phyloP scores from a whole-genome alignment of 2,888 invertebrate species.

The Campoplex capitator region DNA sequence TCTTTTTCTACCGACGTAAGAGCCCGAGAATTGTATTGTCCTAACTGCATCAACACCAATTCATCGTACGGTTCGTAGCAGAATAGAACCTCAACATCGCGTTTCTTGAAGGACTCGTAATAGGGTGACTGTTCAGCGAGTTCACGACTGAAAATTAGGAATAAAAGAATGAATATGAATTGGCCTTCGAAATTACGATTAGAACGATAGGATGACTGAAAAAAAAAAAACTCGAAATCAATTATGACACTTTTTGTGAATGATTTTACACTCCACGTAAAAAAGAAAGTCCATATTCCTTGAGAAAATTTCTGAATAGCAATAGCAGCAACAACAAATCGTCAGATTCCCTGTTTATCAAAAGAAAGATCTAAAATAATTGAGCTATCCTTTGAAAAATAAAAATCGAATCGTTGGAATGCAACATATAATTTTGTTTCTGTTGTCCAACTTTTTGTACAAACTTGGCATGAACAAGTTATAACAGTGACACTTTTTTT shows the following conservation, averaged over 20 bases:
- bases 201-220: not conserved
- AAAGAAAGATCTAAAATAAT: not conserved
- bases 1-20: slow-evolving; percentile 97
- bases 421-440: not conserved
- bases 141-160: slow-evolving; percentile 89
- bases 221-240: not conserved
- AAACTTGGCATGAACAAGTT: not conserved
- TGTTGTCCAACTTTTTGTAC: not conserved
- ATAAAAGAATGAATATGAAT: not conserved
- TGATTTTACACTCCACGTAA: too few species aligned
- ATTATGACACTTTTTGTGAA: too few species aligned
- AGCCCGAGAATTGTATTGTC: slow-evolving; percentile 91
- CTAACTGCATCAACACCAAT: slow-evolving; percentile 95
- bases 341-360: too few species aligned
- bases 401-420: not conserved
- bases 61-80: slow-evolving; percentile 99
- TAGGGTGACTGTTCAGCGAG: slow-evolving; percentile 98
- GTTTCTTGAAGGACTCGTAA: slow-evolving; percentile 95
- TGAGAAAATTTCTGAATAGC: not conserved
- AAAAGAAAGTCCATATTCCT: not conserved
- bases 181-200: not conserved
- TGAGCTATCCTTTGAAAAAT: not conserved
- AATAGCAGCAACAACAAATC: not conserved
- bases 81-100: slow-evolving; percentile 96
- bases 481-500: not conserved